A percentile compares a stretch with the other conserved stretches of the same genome.
Conservation (phyloP, 2,888 invertebrate genomes). For the Epinotia bilunana region DNA sequence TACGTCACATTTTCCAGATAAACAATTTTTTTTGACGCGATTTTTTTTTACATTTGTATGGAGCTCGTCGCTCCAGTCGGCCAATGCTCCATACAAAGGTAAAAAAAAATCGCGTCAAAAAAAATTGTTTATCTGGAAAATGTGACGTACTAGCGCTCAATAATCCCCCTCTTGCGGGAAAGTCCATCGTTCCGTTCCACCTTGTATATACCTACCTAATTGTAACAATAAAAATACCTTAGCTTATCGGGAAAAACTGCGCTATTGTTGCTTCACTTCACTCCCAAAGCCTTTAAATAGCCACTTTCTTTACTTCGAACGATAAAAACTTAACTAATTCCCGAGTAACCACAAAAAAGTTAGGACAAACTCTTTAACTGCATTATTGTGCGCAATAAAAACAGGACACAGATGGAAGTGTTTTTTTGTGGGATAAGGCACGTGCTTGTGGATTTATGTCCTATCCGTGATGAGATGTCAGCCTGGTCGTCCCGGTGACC, state of each 20-base stretch:
- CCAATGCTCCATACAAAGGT: no score
- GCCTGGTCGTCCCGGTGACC: constrained; percentile 32
- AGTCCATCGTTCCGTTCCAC: no score
- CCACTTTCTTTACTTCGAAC: background rate
- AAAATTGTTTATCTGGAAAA: no score
- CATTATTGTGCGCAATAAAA: constrained; percentile 44
- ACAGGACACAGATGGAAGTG: constrained; percentile 38
- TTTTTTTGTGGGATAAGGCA: constrained; percentile 40
- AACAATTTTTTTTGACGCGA: no score
- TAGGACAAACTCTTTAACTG: constrained; percentile 30
- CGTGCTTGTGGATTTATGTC: constrained; percentile 40
- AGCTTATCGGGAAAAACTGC: background rate
- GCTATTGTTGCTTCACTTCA: background rate
- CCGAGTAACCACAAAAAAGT: constrained; percentile 17
- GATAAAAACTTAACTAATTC: constrained; percentile 26
- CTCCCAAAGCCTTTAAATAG: background rate
- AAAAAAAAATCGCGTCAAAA: no score
- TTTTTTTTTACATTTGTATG: no score
- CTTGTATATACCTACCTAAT: no score
- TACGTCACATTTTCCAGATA: no score
- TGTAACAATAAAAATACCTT: no score
- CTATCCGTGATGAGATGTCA: constrained; percentile 28
- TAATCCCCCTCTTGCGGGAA: no score
- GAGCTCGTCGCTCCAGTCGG: no score
- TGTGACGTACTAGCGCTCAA: no score